Evolutionary conservation across 2,888 invertebrate species (phyloP).

Genomic region (Tigriopus californicus): DNA sequence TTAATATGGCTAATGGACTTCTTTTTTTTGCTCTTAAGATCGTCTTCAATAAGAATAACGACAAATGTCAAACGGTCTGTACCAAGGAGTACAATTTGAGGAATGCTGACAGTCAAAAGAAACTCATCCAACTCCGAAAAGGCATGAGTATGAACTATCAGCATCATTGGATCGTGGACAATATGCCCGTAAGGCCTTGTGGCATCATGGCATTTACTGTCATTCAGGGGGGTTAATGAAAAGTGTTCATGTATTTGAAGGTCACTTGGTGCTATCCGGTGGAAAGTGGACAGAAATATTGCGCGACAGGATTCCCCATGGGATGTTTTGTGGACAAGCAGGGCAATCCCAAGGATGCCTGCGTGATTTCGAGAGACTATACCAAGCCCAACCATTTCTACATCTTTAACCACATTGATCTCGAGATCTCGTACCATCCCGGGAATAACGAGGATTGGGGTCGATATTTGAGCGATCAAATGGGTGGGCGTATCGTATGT

Average conservation of each 20-base stretch:
- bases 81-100: constrained; percentile 49
- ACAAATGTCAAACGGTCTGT: constrained; percentile 30
- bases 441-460: constrained; percentile 75
- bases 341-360: constrained; percentile 26
- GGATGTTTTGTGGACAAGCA: constrained; percentile 64
- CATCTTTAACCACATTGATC: constrained; percentile 88
- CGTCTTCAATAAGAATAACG: constrained; percentile 48
- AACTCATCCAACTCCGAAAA: constrained; percentile 62
- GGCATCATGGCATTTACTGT: too few species aligned
- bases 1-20: constrained; percentile 1
- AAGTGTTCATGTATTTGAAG: not conserved
- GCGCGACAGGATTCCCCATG: constrained; percentile 93
- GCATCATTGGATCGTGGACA: constrained; percentile 96
- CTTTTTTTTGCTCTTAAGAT: constrained; percentile 32
- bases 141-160: constrained; percentile 90
- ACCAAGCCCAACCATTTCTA: constrained; percentile 51
- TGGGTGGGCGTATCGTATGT: constrained; percentile 65
- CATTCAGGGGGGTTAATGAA: constrained; percentile 19
- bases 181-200: constrained; percentile 62
- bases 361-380: constrained; percentile 20
- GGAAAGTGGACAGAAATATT: constrained; percentile 53
- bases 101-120: constrained; percentile 42
- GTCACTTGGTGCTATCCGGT: constrained; percentile 37
- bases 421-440: constrained; percentile 70
- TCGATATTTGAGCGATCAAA: constrained; percentile 32